Evolutionary conservation across 53 echinoderm and acorn worm genomes (phyloP), one percentile per base, ranked within the genome.

Genomic region (Temnopleurus reevesii): DNA sequence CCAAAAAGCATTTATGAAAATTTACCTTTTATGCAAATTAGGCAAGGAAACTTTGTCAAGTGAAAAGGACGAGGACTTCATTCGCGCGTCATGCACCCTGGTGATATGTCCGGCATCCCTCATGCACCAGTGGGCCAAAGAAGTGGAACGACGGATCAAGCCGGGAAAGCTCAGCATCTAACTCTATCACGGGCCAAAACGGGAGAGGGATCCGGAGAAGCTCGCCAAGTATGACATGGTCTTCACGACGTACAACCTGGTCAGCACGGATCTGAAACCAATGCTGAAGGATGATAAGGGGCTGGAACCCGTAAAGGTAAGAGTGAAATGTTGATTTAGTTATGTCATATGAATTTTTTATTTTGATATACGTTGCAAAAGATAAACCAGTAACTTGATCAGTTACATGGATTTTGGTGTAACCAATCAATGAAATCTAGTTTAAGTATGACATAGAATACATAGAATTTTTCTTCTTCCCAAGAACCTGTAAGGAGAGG

Each of bases 51-150:
- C n/a, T n/a, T n/a, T n/a, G 41, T 21, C 71, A n/a, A 21, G 41
- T 38, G 61, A 26, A 13, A 76, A 55, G 38, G 58, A 90, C 19
- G 83, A 83, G 21, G 92, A 81, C 26, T 95, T 94, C 64, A 96
- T 96, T 56, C 94, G 89, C 46, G 96, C 96, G 4, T 79, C 90
- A 8, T 93, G 89, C 83, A 96, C 99, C 34, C 81, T 99, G 55
- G 92, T 99, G 47, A 89, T 99, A 29, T 99, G 95, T 61, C 99
- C 96, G 7, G 99, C 98, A 56, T 96, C 99, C 59, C 93, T 99
- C 41, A 91, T 98, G 93, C 89, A 91, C 77, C 99, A 99, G 45
- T 99, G 99, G 99, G 91, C 88, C 45, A 92, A 94, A 53, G 99
- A 99, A 45, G 91, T 99, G 8, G 94, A 99, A 34, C 76, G 86